Base-by-base conservation (phyloP, 2,888 invertebrate species). In the Pachliopta kotzebuea region DNA sequence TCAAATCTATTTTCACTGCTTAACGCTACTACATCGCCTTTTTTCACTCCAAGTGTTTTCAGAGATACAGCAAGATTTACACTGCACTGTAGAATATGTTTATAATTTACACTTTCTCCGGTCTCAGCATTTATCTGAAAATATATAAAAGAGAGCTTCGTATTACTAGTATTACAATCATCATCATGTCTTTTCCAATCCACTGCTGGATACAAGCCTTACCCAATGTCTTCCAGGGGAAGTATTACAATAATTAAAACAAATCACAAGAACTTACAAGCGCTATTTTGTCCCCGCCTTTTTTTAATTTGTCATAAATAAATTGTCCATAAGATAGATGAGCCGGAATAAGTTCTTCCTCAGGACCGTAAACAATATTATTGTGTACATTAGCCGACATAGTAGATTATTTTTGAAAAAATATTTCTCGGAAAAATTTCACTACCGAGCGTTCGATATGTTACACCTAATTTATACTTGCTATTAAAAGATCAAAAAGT, bases 1-100 rank as follows among this genome's bases (percentile, higher is more conserved):
- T 94, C 94, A 71, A 94, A 83, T 65, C 94, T 85, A 76, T 95
- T 95, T 75, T 94, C 95, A 76, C 94, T 93, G 70, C 93, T 94
- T 21, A 95, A 81, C 0, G 93, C 92, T 4, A 95, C 88, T 29
- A 92, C 83, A 77, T 95, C 94, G 21, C 93, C 93, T 60, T 88
- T 85, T 65, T 80, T 86, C 29, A 95, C 73, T 9, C 94, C 94
- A 62, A 91, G 71, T 26, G 84, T 83, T 67, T 81, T 83, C 7
- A 95, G 79, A 70, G 91, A 90, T 60, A 86, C 85, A 6, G 94
- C 94, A 24, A 95, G 74, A 73, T 92, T 91, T 0, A 93, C 90
- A 79, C 93, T 93, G 42, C 84, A 81, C 71, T 93, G 92, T n/a
- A 95, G 78, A 68, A 95, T 88, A 60, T 92, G 75, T 56, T 76